Evolutionary conservation across 2,113 vertebrate species (phyloP).

Genomic region (Pluvialis apricaria): DNA sequence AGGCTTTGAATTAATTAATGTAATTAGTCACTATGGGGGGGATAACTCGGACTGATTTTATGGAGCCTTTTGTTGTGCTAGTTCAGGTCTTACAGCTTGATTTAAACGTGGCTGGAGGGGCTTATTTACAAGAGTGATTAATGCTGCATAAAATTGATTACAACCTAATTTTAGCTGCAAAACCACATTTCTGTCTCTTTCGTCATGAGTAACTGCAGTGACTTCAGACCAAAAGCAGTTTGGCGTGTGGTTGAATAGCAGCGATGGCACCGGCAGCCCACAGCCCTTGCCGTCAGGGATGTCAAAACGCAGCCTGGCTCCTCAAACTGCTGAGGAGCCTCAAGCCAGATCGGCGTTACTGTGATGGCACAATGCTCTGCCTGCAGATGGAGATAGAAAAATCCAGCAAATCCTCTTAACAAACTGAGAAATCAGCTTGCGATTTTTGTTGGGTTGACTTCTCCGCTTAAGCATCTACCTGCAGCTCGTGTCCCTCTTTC

Average conservation of each 20-base stretch:
- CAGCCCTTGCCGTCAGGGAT: rapidly evolving
- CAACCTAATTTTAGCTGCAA: constrained; percentile 21
- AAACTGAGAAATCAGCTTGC: rapidly evolving
- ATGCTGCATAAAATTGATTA: constrained; percentile 25
- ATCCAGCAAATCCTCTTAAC: background rate
- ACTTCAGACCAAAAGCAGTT: background rate
- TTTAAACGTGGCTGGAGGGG: background rate
- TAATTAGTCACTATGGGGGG: constrained; percentile 24
- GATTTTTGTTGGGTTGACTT: background rate
- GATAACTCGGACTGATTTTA: constrained; percentile 19
- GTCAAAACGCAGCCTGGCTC: background rate
- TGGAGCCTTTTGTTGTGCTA: constrained; percentile 11
- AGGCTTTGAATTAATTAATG: constrained; percentile 46
- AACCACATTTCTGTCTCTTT: background rate
- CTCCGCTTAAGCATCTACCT: background rate
- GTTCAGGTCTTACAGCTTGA: constrained; percentile 2
- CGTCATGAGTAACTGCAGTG: background rate
- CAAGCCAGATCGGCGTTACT: rapidly evolving
- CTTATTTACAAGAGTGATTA: constrained; percentile 42
- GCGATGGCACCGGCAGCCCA: rapidly evolving
- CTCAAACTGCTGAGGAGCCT: background rate
- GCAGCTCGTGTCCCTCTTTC: background rate
- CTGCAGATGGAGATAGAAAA: background rate
- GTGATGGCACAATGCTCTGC: background rate
- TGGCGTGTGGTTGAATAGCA: background rate